Percentiles rank a stretch among this genome's conserved stretches.
Conservation (phyloP, 2,888 invertebrate species). For the Eristalis tenax region DNA sequence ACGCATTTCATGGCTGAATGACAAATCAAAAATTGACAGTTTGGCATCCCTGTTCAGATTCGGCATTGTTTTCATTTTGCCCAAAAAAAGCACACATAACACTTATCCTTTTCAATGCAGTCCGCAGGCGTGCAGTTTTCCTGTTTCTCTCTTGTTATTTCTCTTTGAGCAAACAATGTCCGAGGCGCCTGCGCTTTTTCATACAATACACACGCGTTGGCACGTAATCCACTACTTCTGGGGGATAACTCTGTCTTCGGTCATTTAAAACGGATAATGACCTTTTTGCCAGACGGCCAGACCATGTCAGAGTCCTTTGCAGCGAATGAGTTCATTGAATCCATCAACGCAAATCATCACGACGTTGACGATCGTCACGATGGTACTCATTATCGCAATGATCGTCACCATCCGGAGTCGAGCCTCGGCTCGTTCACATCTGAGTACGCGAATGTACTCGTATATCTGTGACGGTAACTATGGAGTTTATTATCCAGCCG, state of each 20-base stretch:
- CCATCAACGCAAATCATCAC: conserved; percentile 41
- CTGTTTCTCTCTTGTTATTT: not conserved
- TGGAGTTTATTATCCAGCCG: conserved; percentile 49
- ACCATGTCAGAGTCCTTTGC: conserved; percentile 44
- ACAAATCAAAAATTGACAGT: not conserved
- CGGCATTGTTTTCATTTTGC: not conserved
- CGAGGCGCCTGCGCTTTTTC: conserved; percentile 7
- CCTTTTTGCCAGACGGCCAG: conserved; percentile 40
- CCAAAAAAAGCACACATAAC: not conserved
- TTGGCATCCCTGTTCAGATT: not conserved
- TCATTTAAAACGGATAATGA: conserved; percentile 62
- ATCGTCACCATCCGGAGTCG: conserved; percentile 21
- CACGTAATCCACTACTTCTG: conserved; percentile 15
- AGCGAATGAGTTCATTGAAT: conserved; percentile 58
- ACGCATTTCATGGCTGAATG: not conserved
- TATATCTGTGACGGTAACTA: not conserved
- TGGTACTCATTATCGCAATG: not conserved
- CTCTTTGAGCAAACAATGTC: not conserved
- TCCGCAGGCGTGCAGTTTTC: not conserved
- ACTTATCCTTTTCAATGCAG: conserved; percentile 8
- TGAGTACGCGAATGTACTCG: not conserved
- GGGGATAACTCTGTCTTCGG: conserved; percentile 34
- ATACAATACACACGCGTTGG: not conserved
- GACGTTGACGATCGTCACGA: conserved; percentile 7
- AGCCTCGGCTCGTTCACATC: not conserved